Base-by-base conservation (phyloP, 1,140 invertebrate genomes). In the Propsilocerus akamusi region DNA sequence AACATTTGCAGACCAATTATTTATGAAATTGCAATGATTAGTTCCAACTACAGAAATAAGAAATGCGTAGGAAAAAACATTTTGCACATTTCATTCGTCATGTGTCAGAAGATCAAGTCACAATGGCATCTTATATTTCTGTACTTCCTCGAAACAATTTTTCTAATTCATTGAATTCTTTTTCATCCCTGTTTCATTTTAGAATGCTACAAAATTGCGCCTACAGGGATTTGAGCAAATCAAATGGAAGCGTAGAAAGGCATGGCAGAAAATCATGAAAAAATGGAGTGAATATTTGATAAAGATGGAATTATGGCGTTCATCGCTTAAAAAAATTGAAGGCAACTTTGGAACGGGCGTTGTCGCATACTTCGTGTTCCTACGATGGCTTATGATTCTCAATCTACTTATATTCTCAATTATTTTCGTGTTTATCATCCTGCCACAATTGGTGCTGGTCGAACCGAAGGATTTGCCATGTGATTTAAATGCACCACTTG, bases 341-440 rank as follows among this genome's bases (percentile, higher is more conserved):
- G 83, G 83, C 23, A 80, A 82, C 56, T 85, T 81, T 59, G 85
- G 85, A 2, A 86, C 81, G 7, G 83, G 81, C 0, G 79, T 87
- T 4, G 80, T 83, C 0, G 76, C 83, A 0, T 86, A 83, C 59
- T 89, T 90, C 59, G 67, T 83, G 4, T 86, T 88, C 56, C 72
- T 88, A 34, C 78, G 86, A 55, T 87, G 84, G 83, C 68, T 88
- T 5, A 69, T 88, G 52, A 77, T 81, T 59, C 65, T 89, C 23
- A 88, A 89, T 62, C 51, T 86, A 6, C 56, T 69, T 17, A 73
- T 83, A 51, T 81, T 81, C 25, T 32, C 71, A 2, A 59, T 84
- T 17, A 72, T 83, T 25, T 68, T 81, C 46, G 51, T 72, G 11
- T 81, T 86, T 54, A 68, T 87, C 10, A 71, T 83, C 14, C 49